phyloP scores from a whole-genome alignment of 2,797 vertebrate species.

The Carduelis carduelis region DNA sequence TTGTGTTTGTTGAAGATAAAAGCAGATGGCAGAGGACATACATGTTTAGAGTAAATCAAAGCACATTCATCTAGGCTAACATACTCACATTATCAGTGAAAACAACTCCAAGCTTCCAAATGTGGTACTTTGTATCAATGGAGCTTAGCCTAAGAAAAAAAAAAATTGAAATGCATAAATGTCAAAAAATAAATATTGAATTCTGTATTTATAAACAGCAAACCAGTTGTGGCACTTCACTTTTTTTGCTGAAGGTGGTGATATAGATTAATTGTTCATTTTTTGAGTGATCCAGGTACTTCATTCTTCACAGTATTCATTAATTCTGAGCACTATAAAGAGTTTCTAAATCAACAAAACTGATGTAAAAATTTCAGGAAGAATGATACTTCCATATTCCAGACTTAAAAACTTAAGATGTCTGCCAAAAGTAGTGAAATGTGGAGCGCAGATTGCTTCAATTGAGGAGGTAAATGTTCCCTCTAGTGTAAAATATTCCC shows the following conservation, averaged over 20 bases:
- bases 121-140: conserved; percentile 95
- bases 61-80: not conserved
- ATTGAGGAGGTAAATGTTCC: not conserved
- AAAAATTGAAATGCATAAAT: conserved; percentile 4
- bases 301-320: not conserved
- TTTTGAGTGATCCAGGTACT: not conserved
- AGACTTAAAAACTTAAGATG: not conserved
- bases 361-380: not conserved
- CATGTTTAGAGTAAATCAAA: not conserved
- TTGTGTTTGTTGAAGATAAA: not conserved
- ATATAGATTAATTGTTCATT: not conserved
- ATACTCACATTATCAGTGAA: conserved; percentile 97
- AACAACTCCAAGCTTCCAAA: conserved; percentile 97
- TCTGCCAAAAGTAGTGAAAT: not conserved
- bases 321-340: not conserved
- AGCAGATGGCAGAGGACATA: not conserved
- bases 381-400: not conserved
- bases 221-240: not conserved
- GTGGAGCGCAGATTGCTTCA: not conserved
- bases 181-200: conserved; percentile 2
- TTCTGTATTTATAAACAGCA: not conserved
- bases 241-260: not conserved
- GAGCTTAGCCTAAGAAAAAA: conserved; percentile 87
- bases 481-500: not conserved
- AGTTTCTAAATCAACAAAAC: not conserved